Conservation (phyloP, 2,888 invertebrate genomes). For the Pollenia angustigena region DNA sequence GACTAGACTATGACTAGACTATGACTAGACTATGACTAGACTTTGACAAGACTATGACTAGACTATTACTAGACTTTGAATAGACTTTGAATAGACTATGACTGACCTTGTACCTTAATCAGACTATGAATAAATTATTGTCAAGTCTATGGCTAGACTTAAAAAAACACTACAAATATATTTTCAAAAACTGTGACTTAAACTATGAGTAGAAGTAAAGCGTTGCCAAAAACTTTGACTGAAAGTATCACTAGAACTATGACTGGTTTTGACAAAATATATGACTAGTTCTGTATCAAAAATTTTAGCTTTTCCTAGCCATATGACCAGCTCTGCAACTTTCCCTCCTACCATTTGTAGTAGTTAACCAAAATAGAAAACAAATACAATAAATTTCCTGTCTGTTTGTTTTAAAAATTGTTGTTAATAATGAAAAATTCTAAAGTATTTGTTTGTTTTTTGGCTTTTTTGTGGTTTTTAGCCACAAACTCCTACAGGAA, state of each 20-base stretch:
- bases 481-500: conserved; percentile 7
- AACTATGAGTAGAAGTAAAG: not conserved
- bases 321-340: too few species aligned
- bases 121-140: not conserved
- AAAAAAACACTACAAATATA: too few species aligned
- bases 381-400: not conserved
- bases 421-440: conserved; percentile 34
- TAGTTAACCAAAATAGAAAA: not conserved
- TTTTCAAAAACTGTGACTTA: too few species aligned
- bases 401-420: not conserved
- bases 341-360: too few species aligned
- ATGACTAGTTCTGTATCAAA: too few species aligned
- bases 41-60: not conserved
- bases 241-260: too few species aligned
- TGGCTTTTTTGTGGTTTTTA: conserved; percentile 29
- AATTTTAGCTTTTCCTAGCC: too few species aligned
- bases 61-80: not conserved
- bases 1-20: not conserved
- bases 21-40: conserved; percentile 4
- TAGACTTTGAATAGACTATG: not conserved
- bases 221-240: too few species aligned
- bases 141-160: too few species aligned
- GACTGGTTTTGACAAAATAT: too few species aligned
- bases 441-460: conserved; percentile 10
- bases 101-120: not conserved